Base-by-base conservation (phyloP, 2,797 vertebrate species). In the Anguilla obscura region DNA sequence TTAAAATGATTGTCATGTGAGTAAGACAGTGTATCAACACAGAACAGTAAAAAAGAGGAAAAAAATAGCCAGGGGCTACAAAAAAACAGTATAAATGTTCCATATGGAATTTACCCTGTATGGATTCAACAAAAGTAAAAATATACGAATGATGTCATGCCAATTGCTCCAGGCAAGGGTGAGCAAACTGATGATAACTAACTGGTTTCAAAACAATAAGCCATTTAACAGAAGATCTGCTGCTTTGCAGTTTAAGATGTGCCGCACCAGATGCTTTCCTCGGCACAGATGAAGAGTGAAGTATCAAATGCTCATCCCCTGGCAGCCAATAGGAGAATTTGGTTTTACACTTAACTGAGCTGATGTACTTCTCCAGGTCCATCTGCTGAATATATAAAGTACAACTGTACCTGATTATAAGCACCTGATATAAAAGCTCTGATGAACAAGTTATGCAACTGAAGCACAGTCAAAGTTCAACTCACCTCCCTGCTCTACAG, bases 341-440 rank as follows among this genome's bases (percentile, higher is more conserved):
- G 79, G 40, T 82, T 82, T 82, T 82, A 45, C 40, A n/a, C 50
- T 82, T 82, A n/a, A 50, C 50, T 82, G 40, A 82, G 21, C 40
- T 8, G 9, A n/a, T n/a, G 79, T 5, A 45, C 45, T 9, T 50
- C 45, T 82, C 40, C 45, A 9, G 45, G 36, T n/a, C 79, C 45
- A n/a, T 82, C 79, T 82, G 79, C 79, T 50, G 74, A 40, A 79
- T 40, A 21, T 40, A 79, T 79, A 79, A 79, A 79, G 74, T 79
- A 36, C 18, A 45, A 79, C 74, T 79, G 18, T 79, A 79, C 74
- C 74, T 79, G 40, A 82, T 82, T 21, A 82, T 40, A 76, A 48
- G 40, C 45, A 50, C 50, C 40, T 82, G 5, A 9, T 82, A 50
- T 82, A 1, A 48, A 82, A 82, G 12, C 24, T 82, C 21, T 50